Base-by-base conservation (phyloP, 2,113 vertebrate species). In the Bufo bufo region DNA sequence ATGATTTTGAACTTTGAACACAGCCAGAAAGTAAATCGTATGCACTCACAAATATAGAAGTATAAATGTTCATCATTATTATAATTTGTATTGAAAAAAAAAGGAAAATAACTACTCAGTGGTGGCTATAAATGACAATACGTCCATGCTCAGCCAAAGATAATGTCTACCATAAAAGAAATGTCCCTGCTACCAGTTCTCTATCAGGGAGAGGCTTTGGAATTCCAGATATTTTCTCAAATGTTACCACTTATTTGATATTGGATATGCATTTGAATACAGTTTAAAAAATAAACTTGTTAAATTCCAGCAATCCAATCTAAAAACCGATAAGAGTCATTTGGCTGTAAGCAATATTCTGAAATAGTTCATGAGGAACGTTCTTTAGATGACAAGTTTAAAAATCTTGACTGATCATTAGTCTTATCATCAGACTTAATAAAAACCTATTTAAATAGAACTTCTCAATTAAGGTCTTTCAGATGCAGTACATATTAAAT, bases 201-300 rank as follows among this genome's bases (percentile, higher is more conserved):
- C 50, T 78, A 54, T 80, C 19, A 66, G 59, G 81, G 81, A 20
- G 45, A 66, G 81, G 59, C 12, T 12, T 49, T 85, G 84, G 84
- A 75, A 85, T 85, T 75, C 69, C 61, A 85, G 54, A 59, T 47
- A 85, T 74, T 74, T 85, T 56, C 16, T 85, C 13, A 59, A 85
- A 45, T 23, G 33, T 74, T 75, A 47, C 84, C 50, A 74, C 50
- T 75, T 85, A 85, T 85, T 85, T 85, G 69, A 85, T 75, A 74
- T 85, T 47, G 84, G 84, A 74, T 85, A 58, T 33, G 11, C 23
- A 85, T 85, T 75, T 85, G 69, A 74, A 85, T 69, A 82, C 61
- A 75, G 84, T 58, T 59, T 59, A 59, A 75, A 75, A 85, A 85
- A 75, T 74, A 85, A 75, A 85, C 69, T 54, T 85, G 84, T 59